Conservation (phyloP, 2,888 invertebrate species). For the Himalopsyche anomala region DNA sequence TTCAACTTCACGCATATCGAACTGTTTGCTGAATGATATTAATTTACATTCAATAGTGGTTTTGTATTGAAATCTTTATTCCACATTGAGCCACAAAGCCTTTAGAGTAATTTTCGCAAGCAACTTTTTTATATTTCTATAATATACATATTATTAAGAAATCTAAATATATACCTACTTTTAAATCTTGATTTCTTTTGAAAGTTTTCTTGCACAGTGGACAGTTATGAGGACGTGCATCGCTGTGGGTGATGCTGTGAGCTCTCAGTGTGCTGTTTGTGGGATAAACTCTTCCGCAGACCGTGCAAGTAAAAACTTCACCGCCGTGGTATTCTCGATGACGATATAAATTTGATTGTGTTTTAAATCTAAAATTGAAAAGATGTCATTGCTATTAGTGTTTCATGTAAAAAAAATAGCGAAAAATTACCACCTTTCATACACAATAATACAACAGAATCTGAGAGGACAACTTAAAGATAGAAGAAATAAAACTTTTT, state of each 20-base stretch:
- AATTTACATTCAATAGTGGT: too few species aligned
- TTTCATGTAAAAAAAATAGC: not conserved
- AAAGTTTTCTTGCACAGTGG: conserved; percentile 83
- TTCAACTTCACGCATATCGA: too few species aligned
- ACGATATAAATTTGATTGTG: conserved; percentile 79
- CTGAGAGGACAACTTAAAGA: too few species aligned
- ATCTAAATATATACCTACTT: conserved; percentile 73
- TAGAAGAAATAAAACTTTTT: too few species aligned
- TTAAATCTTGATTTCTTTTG: conserved; percentile 85
- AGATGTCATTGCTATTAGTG: conserved; percentile 25
- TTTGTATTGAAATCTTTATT: too few species aligned
- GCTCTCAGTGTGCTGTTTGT: conserved; percentile 82
- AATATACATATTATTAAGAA: not conserved
- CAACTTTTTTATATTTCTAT: too few species aligned
- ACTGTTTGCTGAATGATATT: too few species aligned
- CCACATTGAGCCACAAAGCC: not conserved
- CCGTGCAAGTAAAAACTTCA: conserved; percentile 78
- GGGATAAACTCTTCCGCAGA: conserved; percentile 84
- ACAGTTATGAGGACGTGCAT: conserved; percentile 82
- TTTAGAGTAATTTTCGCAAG: too few species aligned
- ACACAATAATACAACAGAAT: too few species aligned
- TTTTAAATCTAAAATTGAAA: conserved; percentile 78
- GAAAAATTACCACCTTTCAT: too few species aligned
- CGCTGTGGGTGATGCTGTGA: conserved; percentile 84
- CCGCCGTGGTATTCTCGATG: conserved; percentile 81